These are phyloP conservation scores for Murina feae DNA, from an alignment of 2,113 vertebrate species.

Conservation along the genomic window DNA sequence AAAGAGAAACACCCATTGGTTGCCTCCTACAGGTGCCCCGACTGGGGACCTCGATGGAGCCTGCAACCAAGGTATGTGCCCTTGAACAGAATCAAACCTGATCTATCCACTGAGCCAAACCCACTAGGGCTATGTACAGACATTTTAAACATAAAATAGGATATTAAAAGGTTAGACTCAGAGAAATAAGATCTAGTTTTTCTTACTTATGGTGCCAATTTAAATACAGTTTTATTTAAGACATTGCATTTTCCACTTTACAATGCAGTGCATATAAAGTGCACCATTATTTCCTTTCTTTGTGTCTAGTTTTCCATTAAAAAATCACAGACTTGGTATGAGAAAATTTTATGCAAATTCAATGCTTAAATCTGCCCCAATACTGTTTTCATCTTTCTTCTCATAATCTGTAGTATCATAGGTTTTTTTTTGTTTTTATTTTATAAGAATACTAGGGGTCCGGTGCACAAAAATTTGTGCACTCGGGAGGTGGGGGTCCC, in stretches of 20 bases:
- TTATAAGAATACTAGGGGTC: too few relatives aligned
- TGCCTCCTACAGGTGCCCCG: too few relatives aligned
- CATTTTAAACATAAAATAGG: neutral
- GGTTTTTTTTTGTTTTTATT: neutral
- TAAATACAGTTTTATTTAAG: neutral
- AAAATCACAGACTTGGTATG: neutral
- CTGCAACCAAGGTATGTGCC: too few relatives aligned
- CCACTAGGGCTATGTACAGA: too few relatives aligned
- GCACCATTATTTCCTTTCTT: neutral
- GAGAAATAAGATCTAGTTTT: neutral
- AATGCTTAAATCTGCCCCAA: neutral
- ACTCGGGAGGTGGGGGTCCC: too few relatives aligned
- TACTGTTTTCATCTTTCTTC: neutral
- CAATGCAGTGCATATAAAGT: neutral
- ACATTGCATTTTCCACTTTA: neutral
- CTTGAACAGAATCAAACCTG: too few relatives aligned
- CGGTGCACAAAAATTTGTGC: too few relatives aligned
- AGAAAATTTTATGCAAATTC: neutral
- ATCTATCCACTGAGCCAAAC: too few relatives aligned
- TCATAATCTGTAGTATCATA: neutral
- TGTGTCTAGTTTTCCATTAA: constrained; percentile 9
- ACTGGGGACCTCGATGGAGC: too few relatives aligned
- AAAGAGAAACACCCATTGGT: too few relatives aligned
- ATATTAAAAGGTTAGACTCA: neutral
- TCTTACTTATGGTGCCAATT: neutral